These are phyloP conservation scores for Cynocephalus volans DNA, from an alignment of 2,113 vertebrate species.

Conservation along the genomic window DNA sequence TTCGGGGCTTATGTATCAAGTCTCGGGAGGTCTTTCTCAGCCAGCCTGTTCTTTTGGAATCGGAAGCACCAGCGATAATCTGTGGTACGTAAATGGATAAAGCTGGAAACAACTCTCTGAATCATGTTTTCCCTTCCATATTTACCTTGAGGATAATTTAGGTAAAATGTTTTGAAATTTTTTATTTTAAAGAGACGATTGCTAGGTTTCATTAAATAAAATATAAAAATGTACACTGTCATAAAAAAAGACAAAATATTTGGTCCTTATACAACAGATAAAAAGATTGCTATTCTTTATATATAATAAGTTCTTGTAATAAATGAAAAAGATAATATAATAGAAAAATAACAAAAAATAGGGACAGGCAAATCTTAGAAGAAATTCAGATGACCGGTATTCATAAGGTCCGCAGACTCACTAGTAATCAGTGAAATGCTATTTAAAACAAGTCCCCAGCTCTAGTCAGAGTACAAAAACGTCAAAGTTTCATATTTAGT, in stretches of 20 bases:
- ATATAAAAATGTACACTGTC: constrained; percentile 33
- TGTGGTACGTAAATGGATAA: constrained; percentile 90
- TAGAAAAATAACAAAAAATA: neutral
- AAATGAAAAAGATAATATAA: neutral
- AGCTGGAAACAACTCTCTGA: constrained; percentile 31
- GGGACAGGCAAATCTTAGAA: neutral
- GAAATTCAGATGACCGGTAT: constrained; percentile 22
- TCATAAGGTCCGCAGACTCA: neutral
- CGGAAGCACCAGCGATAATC: constrained; percentile 97
- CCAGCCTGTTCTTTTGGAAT: constrained; percentile 97
- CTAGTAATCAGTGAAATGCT: constrained; percentile 4
- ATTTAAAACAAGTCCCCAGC: constrained; percentile 22
- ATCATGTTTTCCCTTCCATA: neutral
- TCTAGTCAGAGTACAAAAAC: neutral
- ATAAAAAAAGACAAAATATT: constrained; percentile 57
- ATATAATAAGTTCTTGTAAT: constrained; percentile 24
- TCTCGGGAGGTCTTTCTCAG: constrained; percentile 98
- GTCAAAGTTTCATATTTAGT: neutral
- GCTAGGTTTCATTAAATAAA: constrained; percentile 40
- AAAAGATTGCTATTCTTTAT: neutral
- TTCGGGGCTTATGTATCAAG: constrained; percentile 97
- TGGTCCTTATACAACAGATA: neutral
- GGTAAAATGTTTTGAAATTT: constrained; percentile 33
- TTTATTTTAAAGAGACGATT: neutral
- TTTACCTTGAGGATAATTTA: constrained; percentile 35